These are phyloP conservation scores for Parthenolecanium corni DNA, from an alignment of 2,888 invertebrate species.

Conservation along the genomic window DNA sequence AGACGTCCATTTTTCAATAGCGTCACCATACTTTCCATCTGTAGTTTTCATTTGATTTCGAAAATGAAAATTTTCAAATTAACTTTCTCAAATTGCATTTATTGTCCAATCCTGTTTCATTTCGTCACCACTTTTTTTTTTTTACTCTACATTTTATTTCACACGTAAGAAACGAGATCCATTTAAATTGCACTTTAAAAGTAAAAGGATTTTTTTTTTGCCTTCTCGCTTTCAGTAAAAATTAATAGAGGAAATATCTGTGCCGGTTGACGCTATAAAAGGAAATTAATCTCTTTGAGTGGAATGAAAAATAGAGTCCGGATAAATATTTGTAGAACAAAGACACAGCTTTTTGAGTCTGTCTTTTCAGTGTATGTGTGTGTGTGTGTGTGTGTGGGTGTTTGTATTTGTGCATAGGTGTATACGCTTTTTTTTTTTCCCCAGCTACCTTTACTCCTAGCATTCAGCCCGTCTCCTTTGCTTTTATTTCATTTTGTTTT, in stretches of 20 bases:
- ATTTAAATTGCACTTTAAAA: conserved; percentile 11
- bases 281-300: conserved; percentile 25
- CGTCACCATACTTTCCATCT: too few relatives aligned
- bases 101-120: not conserved
- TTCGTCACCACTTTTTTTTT: not conserved
- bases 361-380: not conserved
- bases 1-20: too few relatives aligned
- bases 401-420: not conserved
- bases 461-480: not conserved
- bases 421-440: not conserved
- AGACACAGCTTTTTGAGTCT: conserved; percentile 4
- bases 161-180: not conserved
- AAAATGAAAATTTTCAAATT: too few relatives aligned
- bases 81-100: too few relatives aligned
- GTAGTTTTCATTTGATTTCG: too few relatives aligned
- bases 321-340: conserved; percentile 22
- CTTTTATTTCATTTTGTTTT: conserved; percentile 10
- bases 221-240: not conserved
- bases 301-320: conserved; percentile 19
- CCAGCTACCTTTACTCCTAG: not conserved
- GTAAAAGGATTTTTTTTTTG: not conserved
- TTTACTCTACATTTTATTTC: not conserved
- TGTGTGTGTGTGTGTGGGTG: not conserved
- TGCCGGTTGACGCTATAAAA: conserved; percentile 21
- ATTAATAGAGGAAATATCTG: conserved; percentile 21